A percentile compares a stretch with the other conserved stretches of the same genome.
These are phyloP conservation scores for Syrista parreyssii DNA, from an alignment of 2,888 invertebrate genomes.

Conservation along the genomic window DNA sequence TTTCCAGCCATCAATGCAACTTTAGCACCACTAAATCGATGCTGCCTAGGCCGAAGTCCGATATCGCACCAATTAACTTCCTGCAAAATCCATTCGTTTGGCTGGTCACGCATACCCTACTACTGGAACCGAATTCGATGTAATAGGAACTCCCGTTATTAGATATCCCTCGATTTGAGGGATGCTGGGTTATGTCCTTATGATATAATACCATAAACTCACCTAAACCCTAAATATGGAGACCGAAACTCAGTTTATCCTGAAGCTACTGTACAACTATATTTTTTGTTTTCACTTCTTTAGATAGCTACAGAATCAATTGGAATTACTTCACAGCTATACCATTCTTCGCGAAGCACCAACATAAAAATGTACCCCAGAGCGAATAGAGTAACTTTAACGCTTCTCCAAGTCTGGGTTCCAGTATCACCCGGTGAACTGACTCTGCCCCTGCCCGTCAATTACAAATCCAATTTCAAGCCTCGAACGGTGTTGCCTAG, in stretches of 20 bases:
- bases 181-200: background rate
- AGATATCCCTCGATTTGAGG: background rate
- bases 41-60: background rate
- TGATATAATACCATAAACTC: background rate
- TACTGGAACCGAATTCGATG: background rate
- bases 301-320: background rate
- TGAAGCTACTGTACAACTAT: background rate
- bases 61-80: conserved; percentile 3
- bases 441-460: background rate
- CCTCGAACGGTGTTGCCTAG: background rate
- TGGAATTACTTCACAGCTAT: background rate
- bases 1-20: conserved; percentile 25
- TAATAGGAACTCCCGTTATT: background rate
- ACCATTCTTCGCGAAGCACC: background rate
- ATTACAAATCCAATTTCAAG: background rate
- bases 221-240: background rate
- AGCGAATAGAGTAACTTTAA: background rate
- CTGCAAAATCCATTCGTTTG: background rate
- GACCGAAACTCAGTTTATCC: background rate
- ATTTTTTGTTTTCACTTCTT: background rate
- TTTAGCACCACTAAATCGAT: conserved; percentile 9
- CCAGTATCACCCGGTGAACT: background rate
- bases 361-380: background rate
- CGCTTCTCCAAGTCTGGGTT: background rate
- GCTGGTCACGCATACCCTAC: background rate